Evolutionary conservation across 2,888 invertebrate genomes (phyloP), one percentile per base, ranked within the genome.

Genomic region (Tenthredo distinguenda): DNA sequence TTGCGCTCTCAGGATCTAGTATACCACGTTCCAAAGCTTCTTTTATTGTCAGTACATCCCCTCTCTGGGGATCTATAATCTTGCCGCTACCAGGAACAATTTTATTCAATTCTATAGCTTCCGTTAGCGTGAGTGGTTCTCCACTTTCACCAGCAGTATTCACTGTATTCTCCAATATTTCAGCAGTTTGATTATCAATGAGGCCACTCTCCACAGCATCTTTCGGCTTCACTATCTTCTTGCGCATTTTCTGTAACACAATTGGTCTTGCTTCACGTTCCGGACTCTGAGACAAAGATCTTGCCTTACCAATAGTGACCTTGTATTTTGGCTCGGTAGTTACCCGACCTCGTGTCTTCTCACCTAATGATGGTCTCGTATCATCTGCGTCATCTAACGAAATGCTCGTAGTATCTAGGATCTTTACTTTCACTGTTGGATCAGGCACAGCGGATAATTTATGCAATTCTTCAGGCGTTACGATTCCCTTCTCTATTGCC

Each of bases 11-110:
- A 2, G 96, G 95, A 94, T 98, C 98, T 87, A 98, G 93, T 87
- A 98, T 95, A 85, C 98, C 98, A 87, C 97, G 95, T 82, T 96
- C 95, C 47, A 99, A 95, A 0, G 99, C 99, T 94, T 98, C 96
- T 86, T 96, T 96, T 85, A 99, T 96, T 12, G 96, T 97, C 15
- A 99, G 91, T 12, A 96, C 93, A 88, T 98, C 96, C 79, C 98
- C 97, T 86, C 97, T 96, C 91, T 97, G 96, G 2, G 97, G 97
- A 94, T 99, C 99, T 6, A 96, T 94, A 86, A 99, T 97, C 88
- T 96, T 95, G 37, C 99, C 99, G 76, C 95, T 95, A 81, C 95
- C 95, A 76, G 97, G 96, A 92, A 97, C 96, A 79, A 98, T 94
- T 87, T 96, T 94, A 2, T 96, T 96, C 6, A 94, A 93, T 87